Base-by-base conservation (phyloP, 2,797 vertebrate genomes). In the Poecilia gillii region DNA sequence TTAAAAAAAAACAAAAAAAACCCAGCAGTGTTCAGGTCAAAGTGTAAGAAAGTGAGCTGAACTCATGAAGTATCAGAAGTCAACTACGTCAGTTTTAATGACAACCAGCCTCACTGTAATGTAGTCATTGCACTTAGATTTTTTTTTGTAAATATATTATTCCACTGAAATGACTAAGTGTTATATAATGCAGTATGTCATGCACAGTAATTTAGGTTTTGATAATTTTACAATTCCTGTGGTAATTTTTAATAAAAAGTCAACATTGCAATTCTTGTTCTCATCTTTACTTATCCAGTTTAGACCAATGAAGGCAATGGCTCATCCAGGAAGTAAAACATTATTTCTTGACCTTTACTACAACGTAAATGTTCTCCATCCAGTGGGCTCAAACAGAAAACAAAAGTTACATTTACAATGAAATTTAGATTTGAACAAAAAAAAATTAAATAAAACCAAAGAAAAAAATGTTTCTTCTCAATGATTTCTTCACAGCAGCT, bases 371-470 rank as follows among this genome's bases (percentile, higher is more conserved):
- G 25, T 43, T 45, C 13, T 43, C n/a, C 39, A 70, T 43, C 25
- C 25, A n/a, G 1, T 13, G 2, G 20, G 11, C 23, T 43, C 11
- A 2, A 43, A 43, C n/a, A 3, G 9, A 25, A 43, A 70, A 71
- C 4, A 45, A 71, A 71, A 3, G 20, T 23, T 23, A 66, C 18
- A 66, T 36, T 64, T 41, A 41, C 20, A 70, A 70, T 25, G 1
- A 68, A 68, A 43, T 41, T 68, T 68, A 25, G 33, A 66, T 41
- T 25, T 68, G 36, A 68, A 68, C 39, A 25, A 71, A 71, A 45
- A 45, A 31, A 12, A 28, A 70, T 71, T 43, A n/a, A 43, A 70
- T 20, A 25, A 70, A 68, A 43, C 4, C 23, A n/a, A 70, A 70
- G 1, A 36, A 23, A 66, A 31, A 41, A 41, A 68, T 1, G 1